Base-by-base conservation (phyloP, 2,113 vertebrate species). In the Bubalus kerabau region DNA sequence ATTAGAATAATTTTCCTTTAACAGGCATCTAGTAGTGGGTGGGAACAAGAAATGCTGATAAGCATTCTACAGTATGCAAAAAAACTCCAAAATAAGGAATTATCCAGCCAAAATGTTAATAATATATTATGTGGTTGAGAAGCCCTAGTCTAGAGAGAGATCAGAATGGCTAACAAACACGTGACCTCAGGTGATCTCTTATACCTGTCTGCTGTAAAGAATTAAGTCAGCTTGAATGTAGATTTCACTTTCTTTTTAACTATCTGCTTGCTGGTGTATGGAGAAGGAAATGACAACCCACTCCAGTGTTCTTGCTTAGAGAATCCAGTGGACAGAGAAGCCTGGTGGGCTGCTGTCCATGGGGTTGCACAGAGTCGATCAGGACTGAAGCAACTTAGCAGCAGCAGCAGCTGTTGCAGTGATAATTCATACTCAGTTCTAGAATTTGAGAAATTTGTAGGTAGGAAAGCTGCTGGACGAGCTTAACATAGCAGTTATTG, bases 311-410 rank as follows among this genome's bases (percentile, higher is more conserved):
- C n/a, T 71, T 71, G n/a, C 67, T 36, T 71, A 40, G 10, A 71
- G 10, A 40, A 40, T 40, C n/a, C 10, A 1, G 0, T 40, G n/a
- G n/a, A 71, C 19, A 40, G n/a, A 40, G n/a, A 10, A 23, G 10
- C n/a, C n/a, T 40, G 10, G 5, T 40, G n/a, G n/a, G 67, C 21
- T 40, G 67, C n/a, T 40, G n/a, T 71, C n/a, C 19, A 23, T 40
- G n/a, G 19, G n/a, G n/a, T 40, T 6, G 19, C n/a, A 71, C 0
- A 40, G 5, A 71, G 19, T 71, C 10, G 0, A 19, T 40, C 8
- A 71, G 5, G 11, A 40, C n/a, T 36, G 10, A 71, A 71, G 64
- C 19, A 36, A 12, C 64, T 36, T 71, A 71, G 64, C n/a, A 12
- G 62, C 15, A 64, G 60, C 60, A 64, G 10, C 64, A 71, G n/a